Base-by-base conservation (phyloP, 1,140 invertebrate genomes). In the Tetraneura akinire region DNA sequence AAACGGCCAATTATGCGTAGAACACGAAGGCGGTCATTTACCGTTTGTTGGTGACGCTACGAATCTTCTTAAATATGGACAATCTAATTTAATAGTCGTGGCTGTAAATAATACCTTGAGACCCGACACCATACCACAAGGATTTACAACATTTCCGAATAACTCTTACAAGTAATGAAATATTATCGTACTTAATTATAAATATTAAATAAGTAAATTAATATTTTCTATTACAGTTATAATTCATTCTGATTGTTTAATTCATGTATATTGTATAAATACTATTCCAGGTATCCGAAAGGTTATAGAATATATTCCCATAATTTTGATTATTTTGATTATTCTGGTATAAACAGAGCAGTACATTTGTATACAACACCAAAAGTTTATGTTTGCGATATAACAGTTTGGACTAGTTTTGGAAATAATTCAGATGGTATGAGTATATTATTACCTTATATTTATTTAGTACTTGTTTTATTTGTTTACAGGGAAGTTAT, bases 281-380 rank as follows among this genome's bases (percentile, higher is more conserved):
- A 32, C 21, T 78, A 18, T 64, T 64, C 14, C 55, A 80, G 78
- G 23, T 66, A 68, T 53, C 89, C 80, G 87, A 89, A 32, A 89
- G 88, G 5, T 89, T 90, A 80, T 90, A 92, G 83, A 86, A 90
- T 26, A 53, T 94, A 96, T 84, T 89, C 89, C 26, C 94, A 96
- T 80, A 91, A 91, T 32, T 98, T 98, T 86, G 97, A 99, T 85
- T 99, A 98, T 86, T 98, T 97, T 87, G 98, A 98, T 86, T 99
- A 98, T 86, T 96, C 96, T n/a, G 97, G 97, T 13, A 97, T 99
- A 74, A 94, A 98, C 85, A 90, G 97, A 80, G 90, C 94, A 57
- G 96, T 99, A 26, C 89, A 92, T 83, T 84, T 99, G 11, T 95
- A 96, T 85, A 93, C 94, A 5, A 96, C 94, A 14, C 96, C 96